phyloP scores from a whole-genome alignment of 2,113 vertebrate genomes.

The Campylomormyrus tamandua region DNA sequence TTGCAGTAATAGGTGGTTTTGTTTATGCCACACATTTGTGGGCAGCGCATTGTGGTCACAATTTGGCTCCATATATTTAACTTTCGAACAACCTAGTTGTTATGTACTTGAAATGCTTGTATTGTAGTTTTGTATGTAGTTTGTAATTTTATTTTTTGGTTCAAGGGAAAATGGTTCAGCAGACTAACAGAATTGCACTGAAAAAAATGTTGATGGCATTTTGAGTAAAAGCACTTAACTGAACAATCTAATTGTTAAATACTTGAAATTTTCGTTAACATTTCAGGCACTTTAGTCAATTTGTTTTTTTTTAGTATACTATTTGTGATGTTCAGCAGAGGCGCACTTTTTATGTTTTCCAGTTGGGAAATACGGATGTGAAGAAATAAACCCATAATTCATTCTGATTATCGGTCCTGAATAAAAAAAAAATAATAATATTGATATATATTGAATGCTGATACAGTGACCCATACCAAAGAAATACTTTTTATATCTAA shows the following conservation, averaged over 20 bases:
- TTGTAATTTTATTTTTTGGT: neutral
- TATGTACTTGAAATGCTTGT: neutral
- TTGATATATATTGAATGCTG: neutral
- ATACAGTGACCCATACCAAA: too few species aligned
- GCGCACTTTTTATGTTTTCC: neutral
- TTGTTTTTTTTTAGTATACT: neutral
- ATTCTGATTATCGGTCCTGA: neutral
- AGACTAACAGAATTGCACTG: neutral
- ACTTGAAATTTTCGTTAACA: too few species aligned
- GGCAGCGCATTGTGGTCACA: neutral
- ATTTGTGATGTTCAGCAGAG: neutral
- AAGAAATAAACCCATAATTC: neutral
- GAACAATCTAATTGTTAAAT: too few species aligned
- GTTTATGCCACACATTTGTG: neutral
- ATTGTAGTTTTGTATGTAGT: neutral
- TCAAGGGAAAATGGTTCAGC: neutral
- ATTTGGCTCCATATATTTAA: neutral
- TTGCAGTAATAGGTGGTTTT: neutral
- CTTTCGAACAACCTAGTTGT: neutral
- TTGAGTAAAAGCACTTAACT: too few species aligned
- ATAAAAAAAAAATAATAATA: too few species aligned
- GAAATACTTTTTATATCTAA: neutral
- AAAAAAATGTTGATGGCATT: neutral
- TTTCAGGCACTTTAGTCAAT: neutral
- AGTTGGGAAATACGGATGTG: neutral